These are phyloP conservation scores for Pangasius krempfi DNA, from an alignment of 2,797 vertebrate genomes.

Conservation along the genomic window DNA sequence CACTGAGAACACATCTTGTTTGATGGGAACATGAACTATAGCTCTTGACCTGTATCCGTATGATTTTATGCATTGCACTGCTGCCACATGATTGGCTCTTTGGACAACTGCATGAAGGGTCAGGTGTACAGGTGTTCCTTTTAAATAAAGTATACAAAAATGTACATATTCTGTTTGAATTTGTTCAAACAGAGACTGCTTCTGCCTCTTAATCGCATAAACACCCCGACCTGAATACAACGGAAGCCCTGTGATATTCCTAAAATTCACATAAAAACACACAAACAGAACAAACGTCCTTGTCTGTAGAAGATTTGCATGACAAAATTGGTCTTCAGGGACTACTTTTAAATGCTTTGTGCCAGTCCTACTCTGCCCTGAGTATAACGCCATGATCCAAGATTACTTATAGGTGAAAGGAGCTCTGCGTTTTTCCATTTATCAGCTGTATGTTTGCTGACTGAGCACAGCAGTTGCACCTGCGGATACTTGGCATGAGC, in stretches of 20 bases:
- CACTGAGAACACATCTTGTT: background rate
- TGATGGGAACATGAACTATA: background rate
- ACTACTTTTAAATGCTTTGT: background rate
- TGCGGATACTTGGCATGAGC: background rate
- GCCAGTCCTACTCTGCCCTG: background rate
- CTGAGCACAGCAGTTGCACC: background rate
- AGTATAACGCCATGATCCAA: too few relatives aligned
- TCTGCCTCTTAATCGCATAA: background rate
- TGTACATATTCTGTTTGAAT: background rate
- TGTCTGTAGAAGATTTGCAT: background rate
- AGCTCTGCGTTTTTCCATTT: background rate
- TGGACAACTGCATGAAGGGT: background rate
- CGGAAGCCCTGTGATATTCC: background rate
- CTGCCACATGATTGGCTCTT: background rate
- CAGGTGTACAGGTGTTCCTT: background rate
- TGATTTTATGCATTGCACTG: background rate
- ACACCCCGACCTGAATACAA: background rate
- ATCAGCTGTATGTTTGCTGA: slow-evolving; percentile 14
- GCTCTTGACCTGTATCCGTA: background rate
- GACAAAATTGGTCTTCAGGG: background rate
- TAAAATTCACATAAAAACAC: background rate
- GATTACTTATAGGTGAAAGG: background rate
- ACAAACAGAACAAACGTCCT: background rate
- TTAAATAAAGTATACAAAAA: background rate
- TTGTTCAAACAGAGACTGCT: background rate